Base-by-base conservation (phyloP, 64 coral and sea anemone genomes). In the Orbicella faveolata region DNA sequence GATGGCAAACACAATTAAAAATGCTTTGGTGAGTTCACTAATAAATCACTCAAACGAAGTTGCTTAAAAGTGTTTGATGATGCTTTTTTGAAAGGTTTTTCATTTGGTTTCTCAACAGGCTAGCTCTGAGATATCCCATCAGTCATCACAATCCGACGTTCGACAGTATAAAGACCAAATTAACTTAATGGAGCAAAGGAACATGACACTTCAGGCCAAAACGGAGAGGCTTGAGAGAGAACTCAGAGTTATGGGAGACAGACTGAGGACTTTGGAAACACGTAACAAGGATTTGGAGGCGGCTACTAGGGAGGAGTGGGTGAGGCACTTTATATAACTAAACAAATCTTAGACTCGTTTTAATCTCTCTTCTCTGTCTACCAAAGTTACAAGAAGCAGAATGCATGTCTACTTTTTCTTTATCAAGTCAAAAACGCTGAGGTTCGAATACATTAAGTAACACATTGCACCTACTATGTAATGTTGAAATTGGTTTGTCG, bases 211-310 rank as follows among this genome's bases (percentile, higher is more conserved):
- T 34, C 76, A 96, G 14, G 82, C 95, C 21, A 93, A 91, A 79
- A 96, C 90, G n/a, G 95, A 94, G 20, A 88, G 95, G 36, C 92
- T 96, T 48, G 95, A 96, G 57, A 81, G 92, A 63, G 95, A 96
- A 54, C 63, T 96, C 5, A 96, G 79, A 81, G 85, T 96, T 35
- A 83, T 93, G 55, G 79, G 61, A 18, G 95, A 89, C 35, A 81
- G 95, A 63, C 79, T 96, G 52, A 81, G 26, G 77, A 78, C 79
- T 26, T 59, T 96, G 70, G 95, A 96, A 82, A 76, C 54, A 75
- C 82, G 82, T 17, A 85, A 85, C 65, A 85, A 73, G 36, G 82
- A 85, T 44, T 85, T 85, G 15, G 82, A 85, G n/a, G 41, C 36
- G 11, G 39, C 37, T 16, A 52, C 41, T 39, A 73, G 82, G 15